Evolutionary conservation across 2,797 vertebrate species (phyloP).

Genomic region (Dicrostonyx torquatus): DNA sequence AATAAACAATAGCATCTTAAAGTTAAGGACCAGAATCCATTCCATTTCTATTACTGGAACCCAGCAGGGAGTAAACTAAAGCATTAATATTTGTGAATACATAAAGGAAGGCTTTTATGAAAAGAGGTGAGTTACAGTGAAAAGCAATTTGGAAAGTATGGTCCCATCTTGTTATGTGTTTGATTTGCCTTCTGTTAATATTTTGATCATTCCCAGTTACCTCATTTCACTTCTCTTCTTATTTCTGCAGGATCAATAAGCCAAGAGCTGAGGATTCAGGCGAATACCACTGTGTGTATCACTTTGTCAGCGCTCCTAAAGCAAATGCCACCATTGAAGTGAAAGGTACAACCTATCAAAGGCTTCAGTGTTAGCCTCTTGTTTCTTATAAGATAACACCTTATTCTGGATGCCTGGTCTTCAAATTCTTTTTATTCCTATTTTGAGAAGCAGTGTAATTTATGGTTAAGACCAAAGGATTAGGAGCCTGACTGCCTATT

Average conservation of each 20-base stretch:
- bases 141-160: slow-evolving; percentile 18
- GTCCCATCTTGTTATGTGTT: not conserved
- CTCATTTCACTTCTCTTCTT: slow-evolving; percentile 77
- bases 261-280: slow-evolving; percentile 95
- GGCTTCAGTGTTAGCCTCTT: not conserved
- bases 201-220: slow-evolving; percentile 35
- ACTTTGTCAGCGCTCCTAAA: slow-evolving; percentile 92
- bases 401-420: not conserved
- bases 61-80: not conserved
- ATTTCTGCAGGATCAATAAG: slow-evolving; percentile 92
- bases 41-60: not conserved
- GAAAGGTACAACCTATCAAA: slow-evolving; percentile 91
- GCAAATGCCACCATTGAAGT: slow-evolving; percentile 98
- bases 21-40: not conserved
- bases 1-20: not conserved
- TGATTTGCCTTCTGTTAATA: slow-evolving; percentile 42
- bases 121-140: slow-evolving; percentile 9
- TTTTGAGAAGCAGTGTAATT: not conserved
- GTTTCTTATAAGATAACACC: not conserved
- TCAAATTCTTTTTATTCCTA: slow-evolving; percentile 14
- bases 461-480: not conserved
- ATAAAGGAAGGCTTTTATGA: not conserved
- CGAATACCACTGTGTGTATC: slow-evolving; percentile 97
- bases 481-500: not conserved
- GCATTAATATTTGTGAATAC: not conserved